phyloP scores from a whole-genome alignment of 1,140 invertebrate species.

The Polyergus mexicanus region DNA sequence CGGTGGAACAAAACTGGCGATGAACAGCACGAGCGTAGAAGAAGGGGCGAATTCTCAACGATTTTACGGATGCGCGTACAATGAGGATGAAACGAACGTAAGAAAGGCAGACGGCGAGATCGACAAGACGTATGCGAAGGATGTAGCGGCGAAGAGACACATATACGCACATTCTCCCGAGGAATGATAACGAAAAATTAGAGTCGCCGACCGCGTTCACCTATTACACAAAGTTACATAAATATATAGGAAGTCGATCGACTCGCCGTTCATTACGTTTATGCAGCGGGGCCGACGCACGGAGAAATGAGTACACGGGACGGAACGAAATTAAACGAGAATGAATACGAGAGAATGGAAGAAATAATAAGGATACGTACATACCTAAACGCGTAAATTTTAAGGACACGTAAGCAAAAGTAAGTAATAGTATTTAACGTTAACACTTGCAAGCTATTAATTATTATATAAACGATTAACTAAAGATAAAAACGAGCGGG shows the following conservation, averaged over 20 bases:
- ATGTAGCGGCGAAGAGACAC: conserved; percentile 21
- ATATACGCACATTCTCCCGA: conserved; percentile 4
- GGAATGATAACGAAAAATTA: conserved; percentile 26
- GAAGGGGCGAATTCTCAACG: conserved; percentile 46
- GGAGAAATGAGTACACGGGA: conserved; percentile 66
- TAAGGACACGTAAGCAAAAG: conserved; percentile 84
- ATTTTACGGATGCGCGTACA: conserved; percentile 50
- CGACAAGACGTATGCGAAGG: conserved; percentile 14
- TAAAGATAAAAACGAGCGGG: conserved; percentile 77
- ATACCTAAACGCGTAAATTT: conserved; percentile 84
- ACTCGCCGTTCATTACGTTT: conserved; percentile 70
- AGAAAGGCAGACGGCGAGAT: conserved; percentile 45
- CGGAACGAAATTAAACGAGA: conserved; percentile 53
- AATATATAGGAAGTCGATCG: conserved; percentile 51
- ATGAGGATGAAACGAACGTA: conserved; percentile 39
- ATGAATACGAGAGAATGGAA: conserved; percentile 58
- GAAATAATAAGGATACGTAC: conserved; percentile 83
- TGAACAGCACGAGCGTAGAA: neutral
- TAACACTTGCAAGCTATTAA: conserved; percentile 86
- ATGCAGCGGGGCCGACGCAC: conserved; percentile 62
- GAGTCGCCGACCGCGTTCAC: conserved; percentile 32
- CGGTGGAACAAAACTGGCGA: neutral
- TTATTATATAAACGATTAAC: conserved; percentile 86
- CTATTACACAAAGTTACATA: conserved; percentile 28
- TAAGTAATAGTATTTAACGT: conserved; percentile 87